Evolutionary conservation across 2,113 vertebrate genomes (phyloP).

Genomic region (Otis tarda): DNA sequence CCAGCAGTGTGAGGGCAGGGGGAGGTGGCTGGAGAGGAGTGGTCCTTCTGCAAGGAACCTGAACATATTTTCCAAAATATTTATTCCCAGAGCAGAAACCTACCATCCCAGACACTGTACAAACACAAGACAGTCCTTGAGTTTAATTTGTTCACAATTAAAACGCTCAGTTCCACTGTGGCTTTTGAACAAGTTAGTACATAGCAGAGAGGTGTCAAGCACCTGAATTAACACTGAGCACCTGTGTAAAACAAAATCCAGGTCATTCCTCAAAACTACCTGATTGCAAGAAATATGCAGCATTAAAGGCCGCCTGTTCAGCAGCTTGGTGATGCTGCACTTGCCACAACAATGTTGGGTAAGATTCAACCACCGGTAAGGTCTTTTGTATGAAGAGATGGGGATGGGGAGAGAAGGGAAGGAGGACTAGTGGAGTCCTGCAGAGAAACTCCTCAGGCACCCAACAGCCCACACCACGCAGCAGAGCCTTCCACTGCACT

Average conservation of each 20-base stretch:
- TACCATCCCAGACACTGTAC: background rate
- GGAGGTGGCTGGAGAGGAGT: background rate
- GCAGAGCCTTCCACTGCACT: background rate
- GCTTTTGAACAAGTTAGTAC: background rate
- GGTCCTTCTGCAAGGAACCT: background rate
- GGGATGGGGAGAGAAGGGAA: background rate
- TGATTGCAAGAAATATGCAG: background rate
- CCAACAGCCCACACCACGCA: background rate
- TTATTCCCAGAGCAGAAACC: background rate
- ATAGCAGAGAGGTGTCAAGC: background rate
- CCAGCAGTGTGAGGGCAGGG: rapidly evolving
- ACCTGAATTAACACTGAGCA: background rate
- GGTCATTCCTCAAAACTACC: background rate
- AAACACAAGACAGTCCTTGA: background rate
- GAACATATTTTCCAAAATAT: background rate
- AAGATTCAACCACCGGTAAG: background rate
- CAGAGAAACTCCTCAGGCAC: background rate
- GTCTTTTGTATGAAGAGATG: background rate
- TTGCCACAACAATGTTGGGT: background rate
- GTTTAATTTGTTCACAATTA: background rate
- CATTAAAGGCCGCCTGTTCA: background rate
- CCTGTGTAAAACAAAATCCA: background rate
- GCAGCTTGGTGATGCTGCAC: background rate
- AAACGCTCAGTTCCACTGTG: background rate
- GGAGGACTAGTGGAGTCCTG: background rate